Evolutionary conservation across 2,888 invertebrate genomes (phyloP).

Genomic region (Drosophila quinaria): DNA sequence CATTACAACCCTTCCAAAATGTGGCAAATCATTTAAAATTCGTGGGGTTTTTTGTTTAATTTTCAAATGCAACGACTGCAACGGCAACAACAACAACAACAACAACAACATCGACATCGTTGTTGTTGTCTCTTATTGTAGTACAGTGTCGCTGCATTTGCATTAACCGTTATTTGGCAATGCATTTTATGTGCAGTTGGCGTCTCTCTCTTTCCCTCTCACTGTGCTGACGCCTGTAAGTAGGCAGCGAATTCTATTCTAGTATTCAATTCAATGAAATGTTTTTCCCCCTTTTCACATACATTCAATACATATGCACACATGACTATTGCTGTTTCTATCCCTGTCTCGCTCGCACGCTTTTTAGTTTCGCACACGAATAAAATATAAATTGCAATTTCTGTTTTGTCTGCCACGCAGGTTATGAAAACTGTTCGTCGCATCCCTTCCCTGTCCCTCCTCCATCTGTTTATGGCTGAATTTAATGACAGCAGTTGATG

Average conservation of each 20-base stretch:
- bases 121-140: constrained; percentile 22
- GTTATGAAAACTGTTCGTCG: constrained; percentile 35
- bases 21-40: constrained; percentile 77
- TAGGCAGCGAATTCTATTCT: constrained; percentile 63
- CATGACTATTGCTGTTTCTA: neutral
- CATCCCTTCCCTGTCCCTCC: neutral
- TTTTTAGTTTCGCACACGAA: constrained; percentile 38
- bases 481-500: constrained; percentile 68
- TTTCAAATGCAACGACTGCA: constrained; percentile 56
- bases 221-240: constrained; percentile 37
- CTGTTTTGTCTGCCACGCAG: constrained; percentile 46
- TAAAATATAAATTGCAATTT: constrained; percentile 79
- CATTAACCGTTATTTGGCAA: constrained; percentile 74
- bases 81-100: constrained; percentile 28
- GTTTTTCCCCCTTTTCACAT: neutral
- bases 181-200: constrained; percentile 53
- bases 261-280: constrained; percentile 25
- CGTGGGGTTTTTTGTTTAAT: constrained; percentile 65
- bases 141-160: constrained; percentile 47
- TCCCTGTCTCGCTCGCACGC: neutral
- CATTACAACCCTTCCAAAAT: constrained; percentile 16
- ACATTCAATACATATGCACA: neutral
- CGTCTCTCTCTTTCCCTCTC: too few relatives aligned
- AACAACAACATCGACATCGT: constrained; percentile 24
- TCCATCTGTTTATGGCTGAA: constrained; percentile 3